Conservation (phyloP, 2,888 invertebrate species). For the Mechanitis messenoides region DNA sequence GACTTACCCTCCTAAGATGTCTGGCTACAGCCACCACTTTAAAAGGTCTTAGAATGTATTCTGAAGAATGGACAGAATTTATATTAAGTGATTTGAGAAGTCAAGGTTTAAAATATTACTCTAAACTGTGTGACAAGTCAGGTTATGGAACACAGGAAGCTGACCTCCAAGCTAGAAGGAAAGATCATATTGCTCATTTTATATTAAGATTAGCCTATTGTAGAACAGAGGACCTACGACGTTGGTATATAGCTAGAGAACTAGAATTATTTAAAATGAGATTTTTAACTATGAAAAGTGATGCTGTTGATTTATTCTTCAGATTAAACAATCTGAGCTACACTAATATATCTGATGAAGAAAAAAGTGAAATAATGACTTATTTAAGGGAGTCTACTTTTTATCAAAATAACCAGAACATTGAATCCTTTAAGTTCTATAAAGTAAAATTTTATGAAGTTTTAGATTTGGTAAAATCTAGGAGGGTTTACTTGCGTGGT, state of each 20-base stretch:
- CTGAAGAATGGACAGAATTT: constrained; percentile 81
- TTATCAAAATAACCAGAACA: constrained; percentile 72
- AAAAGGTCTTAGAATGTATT: constrained; percentile 78
- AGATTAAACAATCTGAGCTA: constrained; percentile 81
- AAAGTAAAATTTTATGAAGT: constrained; percentile 93
- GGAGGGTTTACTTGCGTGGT: constrained; percentile 85
- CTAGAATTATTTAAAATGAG: constrained; percentile 91
- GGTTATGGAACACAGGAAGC: constrained; percentile 74
- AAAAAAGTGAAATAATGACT: constrained; percentile 79
- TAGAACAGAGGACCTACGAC: constrained; percentile 87
- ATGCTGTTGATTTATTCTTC: constrained; percentile 81
- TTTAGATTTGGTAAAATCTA: constrained; percentile 85
- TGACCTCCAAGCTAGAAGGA: constrained; percentile 81
- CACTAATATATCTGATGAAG: constrained; percentile 79
- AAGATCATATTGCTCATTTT: constrained; percentile 95
- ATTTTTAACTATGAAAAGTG: constrained; percentile 79
- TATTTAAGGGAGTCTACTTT: constrained; percentile 79
- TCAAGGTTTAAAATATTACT: constrained; percentile 81
- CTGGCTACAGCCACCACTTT: constrained; percentile 83
- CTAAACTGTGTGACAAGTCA: constrained; percentile 76
- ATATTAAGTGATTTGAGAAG: constrained; percentile 80
- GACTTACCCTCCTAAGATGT: constrained; percentile 85
- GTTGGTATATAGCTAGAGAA: constrained; percentile 94
- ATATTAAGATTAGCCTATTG: constrained; percentile 94
- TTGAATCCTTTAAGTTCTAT: constrained; percentile 82